Base-by-base conservation (phyloP, 2,888 invertebrate genomes). In the Sylvicola cinctus region DNA sequence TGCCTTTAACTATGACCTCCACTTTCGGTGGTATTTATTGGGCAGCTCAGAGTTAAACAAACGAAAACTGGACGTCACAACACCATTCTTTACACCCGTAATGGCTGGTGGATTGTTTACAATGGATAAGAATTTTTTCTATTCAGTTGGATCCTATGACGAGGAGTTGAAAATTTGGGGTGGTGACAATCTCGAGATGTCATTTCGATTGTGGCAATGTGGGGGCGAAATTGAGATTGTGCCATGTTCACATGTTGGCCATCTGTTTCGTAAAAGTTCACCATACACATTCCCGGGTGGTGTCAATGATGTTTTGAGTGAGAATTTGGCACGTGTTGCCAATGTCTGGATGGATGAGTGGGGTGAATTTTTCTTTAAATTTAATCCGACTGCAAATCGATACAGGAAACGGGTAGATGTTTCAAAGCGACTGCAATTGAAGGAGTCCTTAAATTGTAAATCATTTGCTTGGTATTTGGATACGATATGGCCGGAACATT, bases 271-370 rank as follows among this genome's bases (percentile, higher is more conserved):
- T 33, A 79, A 81, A 54, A 79, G 80, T 29, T 90, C 93, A 2
- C 96, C 96, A 0, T 96, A 98, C 51, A 79, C 84, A 2, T 95
- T 95, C 58, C 83, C 84, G 0, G 93, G 93, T 1, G 95, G 91
- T 1, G 80, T 88, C 4, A 69, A 72, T 2, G 76, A 81, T 43
- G 49, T 34, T 15, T 25, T 37, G 13, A 34, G 32, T 16, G 32
- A 32, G n/a, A 35, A 35, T 29, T 29, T 2, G 68, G 69, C 88
- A 0, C 63, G 98, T 37, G 91, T 90, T 0, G 93, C 93, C 1
- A 65, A 81, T 3, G 95, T 95, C 0, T 98, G 96, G 96, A 84
- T 98, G 83, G 96, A 96, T 50, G 83, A 95, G 36, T 95, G 93
- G 81, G 78, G 83, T 10, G 76, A 83, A 40, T 90, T 91, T 55